These are phyloP conservation scores for Rhingia campestris DNA, from an alignment of 2,888 invertebrate species.

Conservation along the genomic window DNA sequence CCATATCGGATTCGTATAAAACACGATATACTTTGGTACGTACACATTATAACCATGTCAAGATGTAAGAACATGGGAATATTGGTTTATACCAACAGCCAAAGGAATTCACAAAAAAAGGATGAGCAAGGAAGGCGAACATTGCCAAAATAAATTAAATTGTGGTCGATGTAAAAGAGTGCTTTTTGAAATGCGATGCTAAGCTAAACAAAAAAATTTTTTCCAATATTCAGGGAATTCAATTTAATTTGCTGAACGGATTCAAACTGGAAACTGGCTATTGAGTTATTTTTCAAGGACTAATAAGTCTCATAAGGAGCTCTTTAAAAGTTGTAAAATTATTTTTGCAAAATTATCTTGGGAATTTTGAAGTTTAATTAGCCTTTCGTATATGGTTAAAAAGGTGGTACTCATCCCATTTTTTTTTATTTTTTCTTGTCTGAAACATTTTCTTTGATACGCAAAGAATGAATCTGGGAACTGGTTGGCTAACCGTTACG, in stretches of 20 bases:
- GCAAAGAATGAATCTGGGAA: too few species aligned
- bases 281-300: slow-evolving; percentile 54
- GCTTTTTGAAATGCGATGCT: background rate
- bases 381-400: too few species aligned
- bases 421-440: too few species aligned
- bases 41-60: slow-evolving; percentile 42
- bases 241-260: slow-evolving; percentile 42
- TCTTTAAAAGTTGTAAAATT: too few species aligned
- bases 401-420: too few species aligned
- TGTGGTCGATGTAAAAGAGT: slow-evolving; percentile 22
- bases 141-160: slow-evolving; percentile 52
- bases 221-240: slow-evolving; percentile 33
- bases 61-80: slow-evolving; percentile 54
- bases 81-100: slow-evolving; percentile 37
- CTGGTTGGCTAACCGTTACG: too few species aligned
- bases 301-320: slow-evolving; percentile 42
- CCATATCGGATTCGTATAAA: slow-evolving; percentile 52
- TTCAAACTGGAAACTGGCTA: slow-evolving; percentile 40
- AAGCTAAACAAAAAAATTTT: slow-evolving; percentile 22
- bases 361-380: too few species aligned
- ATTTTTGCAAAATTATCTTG: too few species aligned
- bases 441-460: too few species aligned
- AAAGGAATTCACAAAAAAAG: slow-evolving; percentile 31
- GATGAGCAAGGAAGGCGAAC: slow-evolving; percentile 44
- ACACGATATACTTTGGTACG: slow-evolving; percentile 22